Conservation (phyloP, 2,888 invertebrate genomes). For the Rhogogaster chlorosoma region DNA sequence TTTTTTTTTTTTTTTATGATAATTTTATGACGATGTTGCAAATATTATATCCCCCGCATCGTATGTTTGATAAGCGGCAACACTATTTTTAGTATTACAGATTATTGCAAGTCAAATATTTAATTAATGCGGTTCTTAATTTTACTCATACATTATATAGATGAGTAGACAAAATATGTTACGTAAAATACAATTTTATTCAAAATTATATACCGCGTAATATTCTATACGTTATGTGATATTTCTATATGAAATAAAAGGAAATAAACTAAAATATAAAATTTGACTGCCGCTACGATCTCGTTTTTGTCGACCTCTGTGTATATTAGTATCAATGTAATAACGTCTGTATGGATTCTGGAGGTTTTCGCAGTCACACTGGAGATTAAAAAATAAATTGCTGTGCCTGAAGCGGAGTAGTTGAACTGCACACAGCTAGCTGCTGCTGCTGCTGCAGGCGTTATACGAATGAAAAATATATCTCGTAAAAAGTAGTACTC, state of each 20-base stretch:
- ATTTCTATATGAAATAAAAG: neutral
- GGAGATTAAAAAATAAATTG: slow-evolving; percentile 44
- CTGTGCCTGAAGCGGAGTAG: slow-evolving; percentile 9
- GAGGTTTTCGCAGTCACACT: slow-evolving; percentile 14
- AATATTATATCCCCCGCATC: neutral
- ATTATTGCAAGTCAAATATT: no score
- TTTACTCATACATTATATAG: no score
- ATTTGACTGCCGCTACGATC: neutral
- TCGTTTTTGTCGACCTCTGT: neutral
- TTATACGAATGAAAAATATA: slow-evolving; percentile 41
- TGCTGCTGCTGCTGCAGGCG: slow-evolving; percentile 12
- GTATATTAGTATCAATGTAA: slow-evolving; percentile 13
- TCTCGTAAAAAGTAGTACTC: slow-evolving; percentile 40
- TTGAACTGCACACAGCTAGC: neutral
- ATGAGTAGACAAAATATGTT: no score
- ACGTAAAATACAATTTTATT: no score
- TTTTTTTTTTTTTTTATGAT: neutral
- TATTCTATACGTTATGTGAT: no score
- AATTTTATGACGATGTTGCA: neutral
- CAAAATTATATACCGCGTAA: no score
- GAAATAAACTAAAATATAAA: neutral
- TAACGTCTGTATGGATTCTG: slow-evolving; percentile 23
- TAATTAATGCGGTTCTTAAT: no score
- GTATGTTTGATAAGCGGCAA: no score
- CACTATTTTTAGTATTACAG: no score